These are phyloP conservation scores for Euura lappo DNA, from an alignment of 1,140 invertebrate genomes.

Conservation along the genomic window DNA sequence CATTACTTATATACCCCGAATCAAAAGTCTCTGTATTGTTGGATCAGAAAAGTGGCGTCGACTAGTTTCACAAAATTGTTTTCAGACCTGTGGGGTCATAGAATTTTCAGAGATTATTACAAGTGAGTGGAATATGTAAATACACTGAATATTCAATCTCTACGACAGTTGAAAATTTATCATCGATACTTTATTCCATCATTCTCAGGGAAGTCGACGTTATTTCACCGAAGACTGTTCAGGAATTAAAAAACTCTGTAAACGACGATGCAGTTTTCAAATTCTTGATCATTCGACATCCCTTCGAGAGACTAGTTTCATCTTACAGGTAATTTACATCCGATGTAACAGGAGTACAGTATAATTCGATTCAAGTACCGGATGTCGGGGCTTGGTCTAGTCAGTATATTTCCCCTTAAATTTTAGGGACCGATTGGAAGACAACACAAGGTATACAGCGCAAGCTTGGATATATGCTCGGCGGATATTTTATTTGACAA, in stretches of 20 bases:
- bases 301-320: constrained; percentile 62
- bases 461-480: constrained; percentile 55
- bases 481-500: constrained; percentile 52
- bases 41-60: constrained; percentile 57
- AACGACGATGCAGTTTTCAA: constrained; percentile 44
- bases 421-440: constrained; percentile 58
- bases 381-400: too few species aligned
- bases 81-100: constrained; percentile 42
- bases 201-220: constrained; percentile 45
- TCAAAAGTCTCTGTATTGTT: constrained; percentile 52
- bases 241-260: constrained; percentile 33
- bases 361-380: not conserved
- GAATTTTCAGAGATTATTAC: constrained; percentile 39
- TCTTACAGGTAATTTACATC: constrained; percentile 51
- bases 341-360: too few species aligned
- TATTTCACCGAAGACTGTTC: constrained; percentile 37
- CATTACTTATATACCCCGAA: constrained; percentile 51
- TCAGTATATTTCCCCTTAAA: too few species aligned
- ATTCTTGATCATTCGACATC: constrained; percentile 60
- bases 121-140: constrained; percentile 32
- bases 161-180: constrained; percentile 6
- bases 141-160: not conserved
- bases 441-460: constrained; percentile 51
- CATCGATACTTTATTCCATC: constrained; percentile 12
- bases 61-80: constrained; percentile 57